Conservation (phyloP, 2,888 invertebrate genomes). For the Conops quadrifasciatus region DNA sequence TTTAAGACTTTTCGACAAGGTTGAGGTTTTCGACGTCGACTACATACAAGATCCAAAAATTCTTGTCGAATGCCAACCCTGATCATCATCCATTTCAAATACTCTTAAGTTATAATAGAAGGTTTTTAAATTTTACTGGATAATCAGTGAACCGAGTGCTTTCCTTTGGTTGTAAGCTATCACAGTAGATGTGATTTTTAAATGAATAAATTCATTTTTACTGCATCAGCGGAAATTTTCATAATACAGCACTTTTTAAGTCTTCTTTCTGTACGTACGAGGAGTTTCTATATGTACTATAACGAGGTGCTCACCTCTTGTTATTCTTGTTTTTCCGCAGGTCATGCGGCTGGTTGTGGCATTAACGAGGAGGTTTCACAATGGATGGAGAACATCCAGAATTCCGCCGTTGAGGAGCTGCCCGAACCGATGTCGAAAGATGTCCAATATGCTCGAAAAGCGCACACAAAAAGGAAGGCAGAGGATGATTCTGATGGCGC, state of each 20-base stretch:
- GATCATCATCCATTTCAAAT: too few relatives aligned
- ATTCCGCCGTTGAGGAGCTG: conserved; percentile 73
- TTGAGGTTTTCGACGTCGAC: too few relatives aligned
- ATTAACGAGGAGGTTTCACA: conserved; percentile 85
- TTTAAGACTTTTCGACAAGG: too few relatives aligned
- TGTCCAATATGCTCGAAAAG: conserved; percentile 48
- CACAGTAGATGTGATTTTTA: conserved; percentile 10
- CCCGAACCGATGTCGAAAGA: conserved; percentile 61
- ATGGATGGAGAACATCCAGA: conserved; percentile 93
- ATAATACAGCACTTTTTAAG: conserved; percentile 25
- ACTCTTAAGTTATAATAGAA: too few relatives aligned
- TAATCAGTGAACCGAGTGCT: not conserved
- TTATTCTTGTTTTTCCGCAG: conserved; percentile 64
- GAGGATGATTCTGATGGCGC: conserved; percentile 41
- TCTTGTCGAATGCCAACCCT: too few relatives aligned
- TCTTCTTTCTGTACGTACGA: conserved; percentile 20
- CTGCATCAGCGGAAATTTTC: conserved; percentile 54
- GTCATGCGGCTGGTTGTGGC: conserved; percentile 87
- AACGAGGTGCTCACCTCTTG: conserved; percentile 22
- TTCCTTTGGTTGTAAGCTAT: conserved; percentile 32
- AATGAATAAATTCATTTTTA: conserved; percentile 23
- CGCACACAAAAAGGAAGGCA: conserved; percentile 50
- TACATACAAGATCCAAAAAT: too few relatives aligned
- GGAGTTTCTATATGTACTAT: not conserved
- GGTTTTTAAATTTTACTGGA: too few relatives aligned